phyloP scores from a whole-genome alignment of 2,113 vertebrate species.

The Paracanthobrama guichenoti region DNA sequence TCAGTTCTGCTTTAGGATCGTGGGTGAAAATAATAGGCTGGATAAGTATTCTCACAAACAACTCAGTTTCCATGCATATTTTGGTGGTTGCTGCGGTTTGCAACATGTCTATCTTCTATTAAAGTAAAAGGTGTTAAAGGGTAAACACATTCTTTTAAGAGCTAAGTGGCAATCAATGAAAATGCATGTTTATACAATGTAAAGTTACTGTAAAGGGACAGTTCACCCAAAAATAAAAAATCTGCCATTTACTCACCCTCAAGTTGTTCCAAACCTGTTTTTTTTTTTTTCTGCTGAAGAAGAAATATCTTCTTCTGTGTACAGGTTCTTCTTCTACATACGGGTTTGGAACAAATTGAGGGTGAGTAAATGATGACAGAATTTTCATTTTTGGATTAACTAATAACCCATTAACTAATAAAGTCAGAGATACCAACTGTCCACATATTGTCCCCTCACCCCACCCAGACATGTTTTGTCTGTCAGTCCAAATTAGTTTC shows the following conservation, averaged over 20 bases:
- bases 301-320: too few relatives aligned
- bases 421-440: constrained; percentile 23
- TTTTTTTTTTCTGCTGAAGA: too few relatives aligned
- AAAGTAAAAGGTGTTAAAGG: not conserved
- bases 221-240: too few relatives aligned
- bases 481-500: constrained; percentile 61
- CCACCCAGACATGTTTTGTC: constrained; percentile 60
- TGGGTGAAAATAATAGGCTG: not conserved
- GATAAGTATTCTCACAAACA: constrained; percentile 2
- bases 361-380: too few relatives aligned
- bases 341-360: too few relatives aligned
- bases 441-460: constrained; percentile 50
- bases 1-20: not conserved
- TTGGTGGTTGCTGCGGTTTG: not conserved
- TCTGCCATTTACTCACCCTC: too few relatives aligned
- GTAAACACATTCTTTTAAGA: not conserved
- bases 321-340: too few relatives aligned
- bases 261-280: too few relatives aligned
- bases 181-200: not conserved
- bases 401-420: constrained; percentile 1
- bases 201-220: not conserved
- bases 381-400: too few relatives aligned
- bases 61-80: not conserved
- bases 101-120: not conserved
- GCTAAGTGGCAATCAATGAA: not conserved